Conservation (phyloP, 2,797 vertebrate species). For the Rhinella marina region DNA sequence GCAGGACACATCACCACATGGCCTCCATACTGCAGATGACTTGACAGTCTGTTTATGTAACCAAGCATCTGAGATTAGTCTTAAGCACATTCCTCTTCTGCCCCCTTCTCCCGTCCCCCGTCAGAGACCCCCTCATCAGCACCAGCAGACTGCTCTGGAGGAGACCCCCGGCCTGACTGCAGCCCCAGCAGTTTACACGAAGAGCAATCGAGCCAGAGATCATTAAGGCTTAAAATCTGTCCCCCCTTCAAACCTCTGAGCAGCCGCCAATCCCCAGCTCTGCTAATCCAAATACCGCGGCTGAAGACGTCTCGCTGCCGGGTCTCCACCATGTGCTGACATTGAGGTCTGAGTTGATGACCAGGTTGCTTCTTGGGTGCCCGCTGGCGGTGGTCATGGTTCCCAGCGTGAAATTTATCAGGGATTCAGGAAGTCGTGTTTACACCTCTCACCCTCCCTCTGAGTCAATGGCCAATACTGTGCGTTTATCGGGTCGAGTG, state of each 20-base stretch:
- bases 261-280: not conserved
- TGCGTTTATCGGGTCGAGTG: too few relatives aligned
- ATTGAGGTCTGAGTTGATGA: not conserved
- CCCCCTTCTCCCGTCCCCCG: not conserved
- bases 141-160: not conserved
- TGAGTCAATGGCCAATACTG: too few relatives aligned
- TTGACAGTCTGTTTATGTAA: constrained; percentile 39
- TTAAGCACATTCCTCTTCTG: constrained; percentile 3
- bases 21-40: not conserved
- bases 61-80: constrained; percentile 55
- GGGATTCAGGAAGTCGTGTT: not conserved
- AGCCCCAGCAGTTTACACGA: constrained; percentile 5
- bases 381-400: not conserved
- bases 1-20: not conserved
- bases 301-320: constrained; percentile 13
- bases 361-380: not conserved
- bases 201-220: not conserved
- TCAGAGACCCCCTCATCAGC: not conserved
- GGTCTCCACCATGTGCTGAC: not conserved
- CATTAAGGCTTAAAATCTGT: not conserved
- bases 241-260: not conserved
- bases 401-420: not conserved
- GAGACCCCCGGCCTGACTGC: not conserved
- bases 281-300: not conserved
- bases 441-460: not conserved